Percentiles rank a stretch among this genome's conserved stretches.
phyloP scores from a whole-genome alignment of 2,113 vertebrate species.

The Athene noctua region DNA sequence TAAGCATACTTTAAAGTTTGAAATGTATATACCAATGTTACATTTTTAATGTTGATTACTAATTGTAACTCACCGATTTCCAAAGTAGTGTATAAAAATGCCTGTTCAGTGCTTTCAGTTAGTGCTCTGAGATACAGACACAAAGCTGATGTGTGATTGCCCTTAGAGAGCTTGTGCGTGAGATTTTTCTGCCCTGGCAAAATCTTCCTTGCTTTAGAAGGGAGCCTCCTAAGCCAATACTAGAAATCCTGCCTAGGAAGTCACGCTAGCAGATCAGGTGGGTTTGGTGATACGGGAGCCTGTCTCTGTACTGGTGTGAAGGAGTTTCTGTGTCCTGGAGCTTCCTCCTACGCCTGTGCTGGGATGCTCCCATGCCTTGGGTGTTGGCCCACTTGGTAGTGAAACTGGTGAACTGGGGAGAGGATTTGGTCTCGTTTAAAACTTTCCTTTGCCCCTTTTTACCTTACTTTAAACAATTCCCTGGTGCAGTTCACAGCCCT shows the following conservation, averaged over 20 bases:
- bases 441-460: background rate
- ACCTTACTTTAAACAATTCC: background rate
- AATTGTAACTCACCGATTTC: background rate
- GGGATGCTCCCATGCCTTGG: accelerated
- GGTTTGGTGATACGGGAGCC: accelerated
- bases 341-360: background rate
- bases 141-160: background rate
- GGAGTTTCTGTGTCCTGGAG: background rate
- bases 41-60: background rate
- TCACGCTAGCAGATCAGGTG: accelerated
- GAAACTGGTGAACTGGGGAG: background rate
- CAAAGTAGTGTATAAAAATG: background rate
- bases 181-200: background rate
- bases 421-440: background rate
- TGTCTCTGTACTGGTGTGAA: background rate
- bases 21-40: background rate
- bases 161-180: accelerated
- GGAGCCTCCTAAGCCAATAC: background rate
- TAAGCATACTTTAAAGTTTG: background rate
- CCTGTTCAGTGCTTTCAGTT: background rate
- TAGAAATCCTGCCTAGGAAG: background rate
- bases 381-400: background rate
- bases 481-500: background rate
- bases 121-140: background rate
- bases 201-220: background rate